Conservation (phyloP, 1,140 invertebrate species). For the Drosophila teissieri region DNA sequence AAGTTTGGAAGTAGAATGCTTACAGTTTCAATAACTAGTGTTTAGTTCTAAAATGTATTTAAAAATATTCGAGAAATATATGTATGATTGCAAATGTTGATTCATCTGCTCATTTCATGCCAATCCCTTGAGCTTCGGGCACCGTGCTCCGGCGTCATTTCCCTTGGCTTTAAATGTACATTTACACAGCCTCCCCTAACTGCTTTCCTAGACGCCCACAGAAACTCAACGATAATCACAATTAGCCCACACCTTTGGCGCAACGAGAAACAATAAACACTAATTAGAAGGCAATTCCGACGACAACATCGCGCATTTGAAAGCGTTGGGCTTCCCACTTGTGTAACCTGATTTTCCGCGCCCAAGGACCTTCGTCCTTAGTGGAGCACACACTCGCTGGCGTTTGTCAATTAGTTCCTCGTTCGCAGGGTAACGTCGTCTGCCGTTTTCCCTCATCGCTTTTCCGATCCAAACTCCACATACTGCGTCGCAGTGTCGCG, state of each 20-base stretch:
- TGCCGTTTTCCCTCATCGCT: neutral
- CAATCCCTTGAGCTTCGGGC: neutral
- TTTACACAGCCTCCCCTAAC: slow-evolving; percentile 11
- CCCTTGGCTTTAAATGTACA: slow-evolving; percentile 2
- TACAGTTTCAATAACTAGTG: too few species aligned
- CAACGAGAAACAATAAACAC: slow-evolving; percentile 64
- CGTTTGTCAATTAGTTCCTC: slow-evolving; percentile 68
- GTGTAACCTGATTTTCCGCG: slow-evolving; percentile 49
- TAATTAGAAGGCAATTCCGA: slow-evolving; percentile 67
- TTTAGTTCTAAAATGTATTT: too few species aligned
- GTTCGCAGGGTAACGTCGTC: slow-evolving; percentile 34
- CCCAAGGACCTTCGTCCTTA: slow-evolving; percentile 14
- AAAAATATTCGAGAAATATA: too few species aligned
- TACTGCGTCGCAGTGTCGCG: slow-evolving; percentile 29
- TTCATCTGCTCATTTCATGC: neutral
- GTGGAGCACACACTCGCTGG: slow-evolving; percentile 13
- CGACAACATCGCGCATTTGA: slow-evolving; percentile 41
- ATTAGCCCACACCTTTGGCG: slow-evolving; percentile 48
- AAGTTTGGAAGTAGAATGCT: too few species aligned
- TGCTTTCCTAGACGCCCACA: slow-evolving; percentile 22
- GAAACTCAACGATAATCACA: slow-evolving; percentile 22
- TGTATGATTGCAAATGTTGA: neutral
- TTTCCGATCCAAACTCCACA: neutral
- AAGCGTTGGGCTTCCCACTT: slow-evolving; percentile 29
- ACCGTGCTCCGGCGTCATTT: neutral